Evolutionary conservation across 2,888 invertebrate species (phyloP), one percentile per base, ranked within the genome.

Genomic region (Stenoptilia bipunctidactyla): DNA sequence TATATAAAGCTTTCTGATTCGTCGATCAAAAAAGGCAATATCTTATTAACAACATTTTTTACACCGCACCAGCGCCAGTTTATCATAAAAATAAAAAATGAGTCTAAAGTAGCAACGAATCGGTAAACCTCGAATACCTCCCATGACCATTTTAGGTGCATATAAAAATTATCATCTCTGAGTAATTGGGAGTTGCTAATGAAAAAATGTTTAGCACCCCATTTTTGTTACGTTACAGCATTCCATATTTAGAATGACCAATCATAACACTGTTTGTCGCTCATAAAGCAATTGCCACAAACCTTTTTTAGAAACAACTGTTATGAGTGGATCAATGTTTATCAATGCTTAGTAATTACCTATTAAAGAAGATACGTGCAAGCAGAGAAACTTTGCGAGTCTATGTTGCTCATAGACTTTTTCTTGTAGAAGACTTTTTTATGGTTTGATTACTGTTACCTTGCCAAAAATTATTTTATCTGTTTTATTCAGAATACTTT

Each of bases 131-230:
- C n/a, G n/a, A n/a, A 47, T 49, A 48, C 70, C 74, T 58, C 72
- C 71, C 65, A 66, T 64, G 51, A 43, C 70, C 69, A 59, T 65
- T 55, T 65, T 43, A 38, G 64, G 53, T 43, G 43, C 35, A 51
- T 53, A 56, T 56, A 52, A 48, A 47, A 49, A 51, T 50, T 49
- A 51, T 46, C 43, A 41, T 40, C 53, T 52, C 48, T 53, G 48
- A 41, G 44, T 41, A 27, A 46, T 43, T 44, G 43, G 40, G 41
- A 48, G 51, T 52, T 55, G 62, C 56, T 69, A 67, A 69, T 64
- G 55, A 62, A 53, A 49, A 55, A 40, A 44, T 53, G 48, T 55
- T 66, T 74, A 68, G 64, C 68, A 55, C 50, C 49, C 70, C 66
- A 54, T 65, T 60, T 67, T 58, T 55, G 62, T 59, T 45, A 51